Evolutionary conservation across 2,797 vertebrate species (phyloP).

Genomic region (Oryzias sinensis): DNA sequence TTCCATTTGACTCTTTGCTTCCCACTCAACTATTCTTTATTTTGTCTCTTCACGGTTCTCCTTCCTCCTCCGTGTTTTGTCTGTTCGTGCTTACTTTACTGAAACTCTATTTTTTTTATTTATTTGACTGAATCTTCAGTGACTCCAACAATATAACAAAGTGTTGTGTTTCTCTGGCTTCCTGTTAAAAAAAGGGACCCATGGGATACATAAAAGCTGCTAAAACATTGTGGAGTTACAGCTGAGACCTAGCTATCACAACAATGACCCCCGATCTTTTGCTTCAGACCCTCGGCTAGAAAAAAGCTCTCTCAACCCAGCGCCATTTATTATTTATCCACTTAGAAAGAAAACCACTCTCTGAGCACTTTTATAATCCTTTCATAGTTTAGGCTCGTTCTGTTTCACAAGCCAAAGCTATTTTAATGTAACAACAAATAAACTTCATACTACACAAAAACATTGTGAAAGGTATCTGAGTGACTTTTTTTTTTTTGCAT

Average conservation of each 20-base stretch:
- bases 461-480: too few species aligned
- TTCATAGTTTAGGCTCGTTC: slow-evolving; percentile 33
- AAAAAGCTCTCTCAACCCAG: slow-evolving; percentile 42
- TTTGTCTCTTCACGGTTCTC: slow-evolving; percentile 47
- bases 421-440: neutral
- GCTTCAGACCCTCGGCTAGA: slow-evolving; percentile 43
- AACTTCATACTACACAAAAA: too few species aligned
- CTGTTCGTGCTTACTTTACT: slow-evolving; percentile 53
- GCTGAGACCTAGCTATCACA: slow-evolving; percentile 36
- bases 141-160: slow-evolving; percentile 48
- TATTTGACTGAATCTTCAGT: slow-evolving; percentile 51
- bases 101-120: slow-evolving; percentile 37
- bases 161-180: slow-evolving; percentile 35
- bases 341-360: slow-evolving; percentile 37
- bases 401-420: slow-evolving; percentile 51
- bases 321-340: slow-evolving; percentile 65
- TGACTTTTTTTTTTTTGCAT: too few species aligned
- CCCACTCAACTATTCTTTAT: slow-evolving; percentile 52
- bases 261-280: slow-evolving; percentile 57
- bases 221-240: slow-evolving; percentile 44
- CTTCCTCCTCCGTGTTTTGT: slow-evolving; percentile 32
- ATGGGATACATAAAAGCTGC: slow-evolving; percentile 49
- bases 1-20: slow-evolving; percentile 37
- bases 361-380: slow-evolving; percentile 33
- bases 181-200: slow-evolving; percentile 29